phyloP scores from a whole-genome alignment of 2,797 vertebrate genomes.

The Odontamblyopus rebecca region DNA sequence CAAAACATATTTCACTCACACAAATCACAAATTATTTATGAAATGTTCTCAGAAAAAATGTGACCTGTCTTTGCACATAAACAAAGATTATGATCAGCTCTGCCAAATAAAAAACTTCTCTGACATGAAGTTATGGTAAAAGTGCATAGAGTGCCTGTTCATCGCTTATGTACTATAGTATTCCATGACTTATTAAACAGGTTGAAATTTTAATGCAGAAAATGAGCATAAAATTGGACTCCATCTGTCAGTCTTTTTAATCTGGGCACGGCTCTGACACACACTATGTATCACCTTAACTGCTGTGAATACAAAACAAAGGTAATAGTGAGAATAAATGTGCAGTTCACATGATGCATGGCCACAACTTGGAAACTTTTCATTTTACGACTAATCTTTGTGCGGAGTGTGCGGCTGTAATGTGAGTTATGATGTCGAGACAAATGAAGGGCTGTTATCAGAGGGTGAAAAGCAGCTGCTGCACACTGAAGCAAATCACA shows the following conservation, averaged over 20 bases:
- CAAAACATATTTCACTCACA: neutral
- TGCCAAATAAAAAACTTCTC: neutral
- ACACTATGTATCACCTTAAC: constrained; percentile 3
- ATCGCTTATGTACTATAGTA: constrained; percentile 6
- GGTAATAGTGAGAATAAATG: constrained; percentile 8
- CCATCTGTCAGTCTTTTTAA: constrained; percentile 15
- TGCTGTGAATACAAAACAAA: constrained; percentile 11
- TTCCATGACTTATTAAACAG: constrained; percentile 11
- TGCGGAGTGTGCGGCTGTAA: constrained; percentile 2
- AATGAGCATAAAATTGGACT: constrained; percentile 8
- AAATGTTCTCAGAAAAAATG: neutral
- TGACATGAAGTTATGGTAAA: neutral
- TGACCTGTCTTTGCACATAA: neutral
- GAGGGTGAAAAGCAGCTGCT: constrained; percentile 14
- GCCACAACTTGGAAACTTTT: constrained; percentile 7
- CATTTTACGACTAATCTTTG: constrained; percentile 13
- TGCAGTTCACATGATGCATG: constrained; percentile 1
- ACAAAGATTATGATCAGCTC: neutral
- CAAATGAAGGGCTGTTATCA: constrained; percentile 16
- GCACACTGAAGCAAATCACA: constrained; percentile 11
- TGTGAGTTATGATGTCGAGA: constrained; percentile 10
- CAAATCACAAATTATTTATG: neutral
- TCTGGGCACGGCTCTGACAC: neutral
- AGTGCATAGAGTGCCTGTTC: constrained; percentile 1
- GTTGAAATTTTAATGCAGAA: constrained; percentile 12